A percentile compares a stretch with the other conserved stretches of the same genome.
Evolutionary conservation across 2,113 vertebrate species (phyloP).

Genomic region (Heterochromis multidens): DNA sequence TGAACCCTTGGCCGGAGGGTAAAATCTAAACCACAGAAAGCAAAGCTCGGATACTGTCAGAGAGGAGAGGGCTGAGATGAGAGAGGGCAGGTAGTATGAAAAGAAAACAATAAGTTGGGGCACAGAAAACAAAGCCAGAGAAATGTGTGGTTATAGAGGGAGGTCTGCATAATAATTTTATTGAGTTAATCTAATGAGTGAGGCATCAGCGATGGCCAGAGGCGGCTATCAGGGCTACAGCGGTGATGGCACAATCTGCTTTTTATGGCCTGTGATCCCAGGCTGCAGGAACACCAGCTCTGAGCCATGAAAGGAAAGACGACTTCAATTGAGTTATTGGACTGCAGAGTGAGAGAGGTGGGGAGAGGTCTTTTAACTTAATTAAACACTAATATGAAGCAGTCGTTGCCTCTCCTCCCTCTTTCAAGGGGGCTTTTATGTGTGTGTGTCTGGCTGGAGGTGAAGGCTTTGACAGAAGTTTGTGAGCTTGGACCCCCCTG

Average conservation of each 20-base stretch:
- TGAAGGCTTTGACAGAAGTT: slow-evolving; percentile 15
- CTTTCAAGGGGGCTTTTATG: slow-evolving; percentile 24
- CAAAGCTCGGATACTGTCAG: not conserved
- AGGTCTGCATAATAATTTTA: slow-evolving; percentile 65
- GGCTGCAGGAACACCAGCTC: slow-evolving; percentile 56
- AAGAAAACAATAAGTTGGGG: slow-evolving; percentile 39
- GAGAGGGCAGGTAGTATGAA: slow-evolving; percentile 21
- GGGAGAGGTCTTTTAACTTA: slow-evolving; percentile 68
- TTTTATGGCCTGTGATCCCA: slow-evolving; percentile 47
- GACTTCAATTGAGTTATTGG: slow-evolving; percentile 71
- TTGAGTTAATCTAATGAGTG: slow-evolving; percentile 72
- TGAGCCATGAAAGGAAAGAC: slow-evolving; percentile 69
- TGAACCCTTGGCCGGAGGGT: slow-evolving; percentile 10
- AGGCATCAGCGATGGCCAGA: slow-evolving; percentile 55
- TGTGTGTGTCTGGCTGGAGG: slow-evolving; percentile 18
- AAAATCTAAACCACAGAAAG: slow-evolving; percentile 22
- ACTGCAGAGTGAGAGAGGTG: slow-evolving; percentile 22
- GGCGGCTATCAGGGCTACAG: slow-evolving; percentile 37
- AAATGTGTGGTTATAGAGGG: not conserved
- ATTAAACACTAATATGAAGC: slow-evolving; percentile 81
- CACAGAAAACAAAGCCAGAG: not conserved
- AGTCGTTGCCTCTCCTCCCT: slow-evolving; percentile 59
- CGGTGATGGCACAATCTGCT: slow-evolving; percentile 18
- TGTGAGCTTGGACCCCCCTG: slow-evolving; percentile 27
- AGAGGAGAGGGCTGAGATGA: not conserved